Conservation (phyloP, 2,113 vertebrate genomes). For the Natator depressus region DNA sequence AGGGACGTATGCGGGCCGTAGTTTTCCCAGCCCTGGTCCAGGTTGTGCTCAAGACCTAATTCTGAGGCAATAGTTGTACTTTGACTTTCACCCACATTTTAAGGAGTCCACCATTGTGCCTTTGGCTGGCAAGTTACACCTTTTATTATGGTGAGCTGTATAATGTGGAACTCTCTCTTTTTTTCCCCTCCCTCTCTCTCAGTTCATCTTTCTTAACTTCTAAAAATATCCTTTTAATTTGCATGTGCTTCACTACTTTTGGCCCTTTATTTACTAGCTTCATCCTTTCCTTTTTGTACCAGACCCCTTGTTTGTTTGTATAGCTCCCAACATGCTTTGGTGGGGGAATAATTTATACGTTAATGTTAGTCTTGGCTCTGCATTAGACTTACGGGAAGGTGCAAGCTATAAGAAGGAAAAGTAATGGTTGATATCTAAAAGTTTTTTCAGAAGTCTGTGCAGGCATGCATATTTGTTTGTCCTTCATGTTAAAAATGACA, state of each 20-base stretch:
- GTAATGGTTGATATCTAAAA: not conserved
- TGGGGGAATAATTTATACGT: not conserved
- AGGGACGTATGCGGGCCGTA: too few species aligned
- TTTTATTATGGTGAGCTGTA: conserved; percentile 6
- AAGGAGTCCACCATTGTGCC: conserved; percentile 7
- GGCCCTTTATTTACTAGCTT: conserved; percentile 1
- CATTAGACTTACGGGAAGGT: not conserved
- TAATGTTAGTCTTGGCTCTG: not conserved
- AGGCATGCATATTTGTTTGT: not conserved
- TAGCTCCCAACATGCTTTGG: not conserved
- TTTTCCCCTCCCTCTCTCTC: not conserved
- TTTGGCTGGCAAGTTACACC: conserved; percentile 57
- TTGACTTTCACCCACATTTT: conserved; percentile 39
- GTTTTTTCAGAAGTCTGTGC: not conserved
- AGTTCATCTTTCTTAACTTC: conserved; percentile 55
- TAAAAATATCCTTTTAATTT: not conserved
- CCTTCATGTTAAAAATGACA: not conserved
- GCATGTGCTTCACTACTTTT: not conserved
- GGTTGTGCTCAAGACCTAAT: conserved; percentile 50
- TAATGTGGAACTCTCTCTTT: not conserved
- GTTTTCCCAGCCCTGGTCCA: not conserved
- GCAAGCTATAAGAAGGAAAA: not conserved
- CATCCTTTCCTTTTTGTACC: not conserved
- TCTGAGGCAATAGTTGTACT: conserved; percentile 48
- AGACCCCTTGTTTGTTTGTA: not conserved